Base-by-base conservation (phyloP, 2,113 vertebrate species). In the Ammodytes marinus region DNA sequence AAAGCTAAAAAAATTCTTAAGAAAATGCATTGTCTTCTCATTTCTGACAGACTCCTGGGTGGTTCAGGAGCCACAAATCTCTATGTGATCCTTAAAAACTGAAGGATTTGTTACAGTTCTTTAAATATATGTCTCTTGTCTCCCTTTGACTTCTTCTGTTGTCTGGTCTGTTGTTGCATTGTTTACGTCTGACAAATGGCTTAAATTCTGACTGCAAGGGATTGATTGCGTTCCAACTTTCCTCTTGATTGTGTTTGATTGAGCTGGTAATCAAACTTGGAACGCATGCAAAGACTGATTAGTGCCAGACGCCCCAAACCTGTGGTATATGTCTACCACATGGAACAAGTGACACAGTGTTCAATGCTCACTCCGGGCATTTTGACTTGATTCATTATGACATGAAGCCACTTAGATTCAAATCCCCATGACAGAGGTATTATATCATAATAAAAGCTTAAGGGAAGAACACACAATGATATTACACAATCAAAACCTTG, bases 211-310 rank as follows among this genome's bases (percentile, higher is more conserved):
- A 71, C 61, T 77, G 17, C 43, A n/a, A 9, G 13, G 45, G 65
- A 64, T 58, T 82, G 73, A 79, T 64, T 82, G 66, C 60, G 50
- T 82, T 89, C 76, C 63, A 80, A 55, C 60, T 64, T 70, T 39
- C 49, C 6, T 83, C 83, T 50, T 91, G 85, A 91, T 84, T 87
- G 82, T 83, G 76, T 85, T 86, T 91, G 86, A 88, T 89, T 85
- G 77, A 88, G 86, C 64, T 83, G 72, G 74, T 92, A 89, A 90
- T 93, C 85, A 82, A 82, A 90, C 54, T 71, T 83, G 75, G 73
- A 88, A 70, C 14, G 17, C 79, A 69, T 40, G 65, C n/a, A 27
- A 66, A 43, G 68, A 49, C 68, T 92, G 85, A 93, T 92, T 86
- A 79, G 64, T 77, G 82, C 77, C 86, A 92, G 86, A 61, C 49